phyloP scores from a whole-genome alignment of 2,888 invertebrate species.

The Cerceris rybyensis region DNA sequence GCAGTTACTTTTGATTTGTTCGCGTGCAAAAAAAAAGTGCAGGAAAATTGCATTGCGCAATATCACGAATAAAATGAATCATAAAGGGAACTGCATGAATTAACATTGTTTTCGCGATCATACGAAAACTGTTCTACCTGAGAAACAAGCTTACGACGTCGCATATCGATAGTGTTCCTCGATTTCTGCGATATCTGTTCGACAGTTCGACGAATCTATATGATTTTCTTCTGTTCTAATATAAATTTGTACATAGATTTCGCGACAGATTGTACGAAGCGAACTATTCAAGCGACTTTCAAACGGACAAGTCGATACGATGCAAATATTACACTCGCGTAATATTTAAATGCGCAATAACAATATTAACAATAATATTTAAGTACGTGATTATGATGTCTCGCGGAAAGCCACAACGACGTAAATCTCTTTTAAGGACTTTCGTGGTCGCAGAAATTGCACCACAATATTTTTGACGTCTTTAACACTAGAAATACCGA shows the following conservation, averaged over 20 bases:
- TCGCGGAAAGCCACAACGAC: neutral
- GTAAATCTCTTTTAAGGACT: neutral
- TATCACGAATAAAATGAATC: neutral
- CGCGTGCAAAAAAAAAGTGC: neutral
- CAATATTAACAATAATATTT: slow-evolving; percentile 57
- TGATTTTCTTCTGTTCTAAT: neutral
- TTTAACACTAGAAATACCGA: neutral
- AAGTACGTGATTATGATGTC: slow-evolving; percentile 49
- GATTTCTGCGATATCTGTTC: slow-evolving; percentile 27
- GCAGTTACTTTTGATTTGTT: neutral
- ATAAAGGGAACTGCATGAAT: neutral
- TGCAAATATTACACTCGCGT: slow-evolving; percentile 35
- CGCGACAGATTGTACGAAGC: slow-evolving; percentile 34
- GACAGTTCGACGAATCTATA: slow-evolving; percentile 11
- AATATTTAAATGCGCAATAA: slow-evolving; percentile 48
- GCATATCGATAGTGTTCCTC: neutral
- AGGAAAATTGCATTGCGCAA: neutral
- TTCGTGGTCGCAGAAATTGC: neutral
- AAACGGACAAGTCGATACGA: slow-evolving; percentile 32
- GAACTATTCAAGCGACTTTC: slow-evolving; percentile 47
- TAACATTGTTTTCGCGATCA: neutral
- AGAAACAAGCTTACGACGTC: neutral
- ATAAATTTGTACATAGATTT: slow-evolving; percentile 15
- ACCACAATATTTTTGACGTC: neutral
- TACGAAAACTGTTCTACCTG: neutral